Evolutionary conservation across 2,113 vertebrate genomes (phyloP).

Genomic region (Hassar affinis): DNA sequence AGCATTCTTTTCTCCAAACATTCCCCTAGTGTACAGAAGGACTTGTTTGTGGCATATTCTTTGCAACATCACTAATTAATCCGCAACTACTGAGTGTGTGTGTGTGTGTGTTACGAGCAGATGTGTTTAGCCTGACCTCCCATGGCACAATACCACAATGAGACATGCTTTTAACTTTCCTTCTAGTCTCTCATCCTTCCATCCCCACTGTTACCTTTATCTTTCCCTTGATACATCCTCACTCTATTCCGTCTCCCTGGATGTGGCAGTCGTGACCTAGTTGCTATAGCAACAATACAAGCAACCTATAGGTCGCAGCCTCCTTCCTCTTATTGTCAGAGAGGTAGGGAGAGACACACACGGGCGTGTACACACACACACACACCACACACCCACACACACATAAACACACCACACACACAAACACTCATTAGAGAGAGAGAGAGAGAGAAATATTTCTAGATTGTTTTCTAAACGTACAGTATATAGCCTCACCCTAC

Average conservation of each 20-base stretch:
- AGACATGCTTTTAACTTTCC: constrained; percentile 38
- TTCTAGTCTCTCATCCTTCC: constrained; percentile 30
- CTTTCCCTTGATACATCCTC: constrained; percentile 47
- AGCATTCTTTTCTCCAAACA: constrained; percentile 1
- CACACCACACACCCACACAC: too few species aligned
- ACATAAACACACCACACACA: too few species aligned
- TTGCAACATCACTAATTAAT: constrained; percentile 6
- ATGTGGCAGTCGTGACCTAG: constrained; percentile 65
- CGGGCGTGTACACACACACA: neutral
- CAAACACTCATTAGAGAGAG: neutral
- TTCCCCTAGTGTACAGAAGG: neutral
- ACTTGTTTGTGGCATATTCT: neutral
- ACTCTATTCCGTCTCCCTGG: constrained; percentile 56
- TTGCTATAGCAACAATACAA: constrained; percentile 68
- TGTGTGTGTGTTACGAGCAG: constrained; percentile 27
- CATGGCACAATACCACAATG: neutral
- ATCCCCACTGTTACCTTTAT: constrained; percentile 22
- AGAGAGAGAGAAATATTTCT: neutral
- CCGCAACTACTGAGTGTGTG: neutral
- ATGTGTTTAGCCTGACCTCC: constrained; percentile 18
- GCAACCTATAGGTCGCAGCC: constrained; percentile 52
- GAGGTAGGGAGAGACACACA: neutral
- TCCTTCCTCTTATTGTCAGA: constrained; percentile 32
- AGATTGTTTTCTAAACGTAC: neutral
- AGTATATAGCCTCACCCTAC: neutral